A percentile compares a stretch with the other conserved stretches of the same genome.
phyloP scores from a whole-genome alignment of 2,113 vertebrate genomes.

The Delphinus delphis region DNA sequence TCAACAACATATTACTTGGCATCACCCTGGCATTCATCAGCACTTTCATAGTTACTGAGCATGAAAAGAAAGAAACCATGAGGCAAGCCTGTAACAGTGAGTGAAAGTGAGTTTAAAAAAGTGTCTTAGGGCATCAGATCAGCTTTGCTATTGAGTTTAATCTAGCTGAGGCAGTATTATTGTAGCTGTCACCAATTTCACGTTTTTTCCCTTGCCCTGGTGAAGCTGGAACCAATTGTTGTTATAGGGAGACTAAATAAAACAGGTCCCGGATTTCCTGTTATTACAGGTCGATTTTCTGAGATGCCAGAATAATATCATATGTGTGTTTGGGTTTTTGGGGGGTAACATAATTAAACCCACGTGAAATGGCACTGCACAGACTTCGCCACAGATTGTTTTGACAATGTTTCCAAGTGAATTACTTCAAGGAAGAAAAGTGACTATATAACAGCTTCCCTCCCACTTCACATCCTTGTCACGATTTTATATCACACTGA shows the following conservation, averaged over 20 bases:
- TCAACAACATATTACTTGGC: not conserved
- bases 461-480: slow-evolving; percentile 39
- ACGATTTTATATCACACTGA: slow-evolving; percentile 65
- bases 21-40: not conserved
- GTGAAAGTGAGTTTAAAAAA: not conserved
- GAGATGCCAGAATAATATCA: slow-evolving; percentile 78
- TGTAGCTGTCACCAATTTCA: slow-evolving; percentile 70
- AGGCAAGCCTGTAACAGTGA: not conserved
- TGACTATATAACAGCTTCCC: slow-evolving; percentile 58
- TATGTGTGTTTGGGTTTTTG: not conserved
- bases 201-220: slow-evolving; percentile 4
- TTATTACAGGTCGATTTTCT: slow-evolving; percentile 80
- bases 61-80: slow-evolving; percentile 34
- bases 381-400: slow-evolving; percentile 75
- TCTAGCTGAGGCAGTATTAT: slow-evolving; percentile 32
- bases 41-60: not conserved
- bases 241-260: slow-evolving; percentile 77
- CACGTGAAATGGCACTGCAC: slow-evolving; percentile 77
- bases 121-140: slow-evolving; percentile 29
- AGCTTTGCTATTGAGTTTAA: not conserved
- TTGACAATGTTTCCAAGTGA: slow-evolving; percentile 80
- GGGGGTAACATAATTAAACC: slow-evolving; percentile 81
- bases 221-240: slow-evolving; percentile 83
- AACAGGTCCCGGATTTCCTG: slow-evolving; percentile 84
- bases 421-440: slow-evolving; percentile 72